phyloP scores from a whole-genome alignment of 2,113 vertebrate genomes.

The Acanthochromis polyacanthus region DNA sequence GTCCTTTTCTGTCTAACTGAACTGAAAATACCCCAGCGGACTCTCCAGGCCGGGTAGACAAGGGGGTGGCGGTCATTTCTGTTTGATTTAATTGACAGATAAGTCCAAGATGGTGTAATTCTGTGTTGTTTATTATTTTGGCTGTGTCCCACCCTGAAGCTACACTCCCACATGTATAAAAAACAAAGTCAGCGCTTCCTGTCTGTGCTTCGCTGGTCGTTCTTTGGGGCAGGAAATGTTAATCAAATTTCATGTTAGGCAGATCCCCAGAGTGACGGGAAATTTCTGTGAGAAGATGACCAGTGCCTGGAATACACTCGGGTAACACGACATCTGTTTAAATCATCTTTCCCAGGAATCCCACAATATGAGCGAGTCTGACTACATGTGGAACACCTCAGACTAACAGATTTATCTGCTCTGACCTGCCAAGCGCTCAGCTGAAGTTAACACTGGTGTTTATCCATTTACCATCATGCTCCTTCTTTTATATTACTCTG shows the following conservation, averaged over 20 bases:
- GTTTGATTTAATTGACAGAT: conserved; percentile 33
- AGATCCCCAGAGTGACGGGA: not conserved
- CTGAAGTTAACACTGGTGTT: conserved; percentile 25
- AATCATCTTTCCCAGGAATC: not conserved
- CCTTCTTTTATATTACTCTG: conserved; percentile 17
- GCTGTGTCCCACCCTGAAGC: conserved; percentile 15
- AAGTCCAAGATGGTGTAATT: conserved; percentile 24
- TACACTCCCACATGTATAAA: conserved; percentile 9
- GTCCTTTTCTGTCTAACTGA: not conserved
- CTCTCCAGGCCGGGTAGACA: not conserved
- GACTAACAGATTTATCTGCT: conserved; percentile 34
- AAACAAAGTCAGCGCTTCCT: conserved; percentile 15
- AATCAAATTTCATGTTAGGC: conserved; percentile 17
- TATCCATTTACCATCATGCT: conserved; percentile 17
- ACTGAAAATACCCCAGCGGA: conserved; percentile 6
- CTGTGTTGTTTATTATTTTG: conserved; percentile 34
- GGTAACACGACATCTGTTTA: not conserved
- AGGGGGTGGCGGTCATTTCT: conserved; percentile 4
- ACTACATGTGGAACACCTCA: conserved; percentile 10
- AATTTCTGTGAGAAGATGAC: conserved; percentile 2
- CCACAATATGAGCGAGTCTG: conserved; percentile 11
- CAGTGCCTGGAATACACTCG: not conserved
- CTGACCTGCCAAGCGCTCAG: conserved; percentile 36
- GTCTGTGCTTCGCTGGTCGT: not conserved
- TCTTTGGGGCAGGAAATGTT: conserved; percentile 8